A percentile compares a stretch with the other conserved stretches of the same genome.
phyloP scores from a whole-genome alignment of 2,797 vertebrate species.

The Rallus crepitans region DNA sequence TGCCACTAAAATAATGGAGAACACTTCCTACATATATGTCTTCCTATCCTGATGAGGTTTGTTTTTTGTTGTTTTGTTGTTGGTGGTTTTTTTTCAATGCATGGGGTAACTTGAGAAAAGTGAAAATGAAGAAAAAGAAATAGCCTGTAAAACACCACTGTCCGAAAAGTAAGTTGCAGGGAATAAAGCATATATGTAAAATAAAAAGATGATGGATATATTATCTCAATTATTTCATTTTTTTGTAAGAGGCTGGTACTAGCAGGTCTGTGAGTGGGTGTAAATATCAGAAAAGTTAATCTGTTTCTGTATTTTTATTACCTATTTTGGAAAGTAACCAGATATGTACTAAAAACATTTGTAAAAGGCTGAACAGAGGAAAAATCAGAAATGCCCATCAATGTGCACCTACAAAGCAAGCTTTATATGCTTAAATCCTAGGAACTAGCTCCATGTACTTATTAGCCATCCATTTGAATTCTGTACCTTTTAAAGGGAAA shows the following conservation, averaged over 20 bases:
- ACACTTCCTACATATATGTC: background rate
- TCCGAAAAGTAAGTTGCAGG: background rate
- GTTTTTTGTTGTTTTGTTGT: no score
- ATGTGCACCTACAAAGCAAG: background rate
- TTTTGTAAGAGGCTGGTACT: background rate
- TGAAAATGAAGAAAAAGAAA: background rate
- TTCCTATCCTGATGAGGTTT: background rate
- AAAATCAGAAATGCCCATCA: background rate
- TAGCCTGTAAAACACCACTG: background rate
- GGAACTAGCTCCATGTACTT: background rate
- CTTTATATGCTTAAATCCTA: background rate
- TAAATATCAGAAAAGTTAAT: background rate
- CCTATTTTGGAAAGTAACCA: background rate
- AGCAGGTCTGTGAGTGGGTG: background rate
- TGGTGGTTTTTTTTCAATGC: background rate
- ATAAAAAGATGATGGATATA: background rate
- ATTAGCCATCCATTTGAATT: background rate
- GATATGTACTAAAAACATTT: background rate
- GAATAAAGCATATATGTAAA: background rate
- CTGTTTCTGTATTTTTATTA: background rate
- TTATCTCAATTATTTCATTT: background rate
- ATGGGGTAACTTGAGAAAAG: background rate
- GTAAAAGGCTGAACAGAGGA: background rate
- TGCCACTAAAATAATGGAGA: background rate
- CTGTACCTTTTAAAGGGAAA: no score